Conservation (phyloP, 2,888 invertebrate species). For the Drosophila meridiana region DNA sequence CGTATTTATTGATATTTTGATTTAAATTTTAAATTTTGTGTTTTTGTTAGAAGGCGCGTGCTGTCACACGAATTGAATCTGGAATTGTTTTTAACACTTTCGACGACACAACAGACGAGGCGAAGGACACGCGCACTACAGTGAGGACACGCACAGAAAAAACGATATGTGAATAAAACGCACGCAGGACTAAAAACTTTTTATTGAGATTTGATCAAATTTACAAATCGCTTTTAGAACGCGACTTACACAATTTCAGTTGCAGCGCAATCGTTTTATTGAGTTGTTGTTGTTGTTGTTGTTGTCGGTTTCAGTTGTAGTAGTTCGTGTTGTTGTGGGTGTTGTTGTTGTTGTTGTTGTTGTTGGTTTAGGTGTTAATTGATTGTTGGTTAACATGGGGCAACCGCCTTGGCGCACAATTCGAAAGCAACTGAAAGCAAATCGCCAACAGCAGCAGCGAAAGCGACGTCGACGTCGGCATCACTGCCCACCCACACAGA, state of each 20-base stretch:
- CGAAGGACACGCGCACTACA: slow-evolving; percentile 49
- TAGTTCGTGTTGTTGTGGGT: slow-evolving; percentile 19
- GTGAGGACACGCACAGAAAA: slow-evolving; percentile 16
- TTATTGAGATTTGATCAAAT: background rate
- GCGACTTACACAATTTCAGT: slow-evolving; percentile 47
- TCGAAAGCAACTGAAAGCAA: slow-evolving; percentile 77
- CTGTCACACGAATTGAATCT: slow-evolving; percentile 18
- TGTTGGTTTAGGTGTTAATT: slow-evolving; percentile 37
- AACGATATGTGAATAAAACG: slow-evolving; percentile 14
- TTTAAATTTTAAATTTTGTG: background rate
- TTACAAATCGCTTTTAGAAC: slow-evolving; percentile 30
- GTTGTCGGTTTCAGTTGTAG: slow-evolving; percentile 8
- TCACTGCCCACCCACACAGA: slow-evolving; percentile 20
- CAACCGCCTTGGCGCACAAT: slow-evolving; percentile 76
- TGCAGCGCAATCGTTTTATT: slow-evolving; percentile 22
- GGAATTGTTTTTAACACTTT: slow-evolving; percentile 25
- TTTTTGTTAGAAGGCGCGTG: slow-evolving; percentile 18
- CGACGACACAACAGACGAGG: slow-evolving; percentile 10
- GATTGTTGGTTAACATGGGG: slow-evolving; percentile 36
- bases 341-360: slow-evolving; percentile 17
- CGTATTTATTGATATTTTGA: background rate
- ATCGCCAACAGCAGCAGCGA: slow-evolving; percentile 28
- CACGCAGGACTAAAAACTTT: slow-evolving; percentile 14
- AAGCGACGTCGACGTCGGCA: slow-evolving; percentile 31
- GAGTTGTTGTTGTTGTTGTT: slow-evolving; percentile 9